phyloP scores from a whole-genome alignment of 1,140 invertebrate genomes.

The Cecropterus lyciades region DNA sequence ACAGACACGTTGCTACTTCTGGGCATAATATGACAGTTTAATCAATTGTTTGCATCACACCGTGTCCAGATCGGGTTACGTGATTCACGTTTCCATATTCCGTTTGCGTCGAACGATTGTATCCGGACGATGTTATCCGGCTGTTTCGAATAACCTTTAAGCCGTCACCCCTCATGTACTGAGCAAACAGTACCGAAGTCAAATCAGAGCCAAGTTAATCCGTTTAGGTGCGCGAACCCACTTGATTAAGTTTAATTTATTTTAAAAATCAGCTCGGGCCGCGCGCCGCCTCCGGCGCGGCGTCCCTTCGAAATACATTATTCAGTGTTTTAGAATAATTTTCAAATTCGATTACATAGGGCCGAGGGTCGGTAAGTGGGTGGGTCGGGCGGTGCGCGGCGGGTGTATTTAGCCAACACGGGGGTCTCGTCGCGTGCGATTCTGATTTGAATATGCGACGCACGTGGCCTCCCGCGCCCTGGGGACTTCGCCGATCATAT shows the following conservation, averaged over 20 bases:
- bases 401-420: constrained; percentile 83
- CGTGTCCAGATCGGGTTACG: neutral
- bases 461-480: constrained; percentile 75
- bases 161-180: constrained; percentile 66
- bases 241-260: constrained; percentile 84
- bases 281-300: constrained; percentile 69
- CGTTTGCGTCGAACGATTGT: constrained; percentile 14
- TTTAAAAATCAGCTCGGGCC: constrained; percentile 78
- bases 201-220: constrained; percentile 82
- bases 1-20: too few species aligned
- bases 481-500: constrained; percentile 81
- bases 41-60: neutral
- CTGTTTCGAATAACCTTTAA: constrained; percentile 70
- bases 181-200: constrained; percentile 74
- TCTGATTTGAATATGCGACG: constrained; percentile 81
- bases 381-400: constrained; percentile 74
- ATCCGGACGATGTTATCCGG: constrained; percentile 48
- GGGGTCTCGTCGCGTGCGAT: constrained; percentile 78
- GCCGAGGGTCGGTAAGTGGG: constrained; percentile 81
- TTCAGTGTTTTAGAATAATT: constrained; percentile 85
- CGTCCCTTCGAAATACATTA: constrained; percentile 81
- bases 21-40: too few species aligned
- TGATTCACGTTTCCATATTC: neutral
- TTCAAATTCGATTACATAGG: constrained; percentile 85
- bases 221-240: constrained; percentile 82